Percentiles rank a stretch among this genome's conserved stretches.
These are phyloP conservation scores for Phataginus tetradactyla DNA, from an alignment of 2,797 vertebrate species.

Conservation along the genomic window DNA sequence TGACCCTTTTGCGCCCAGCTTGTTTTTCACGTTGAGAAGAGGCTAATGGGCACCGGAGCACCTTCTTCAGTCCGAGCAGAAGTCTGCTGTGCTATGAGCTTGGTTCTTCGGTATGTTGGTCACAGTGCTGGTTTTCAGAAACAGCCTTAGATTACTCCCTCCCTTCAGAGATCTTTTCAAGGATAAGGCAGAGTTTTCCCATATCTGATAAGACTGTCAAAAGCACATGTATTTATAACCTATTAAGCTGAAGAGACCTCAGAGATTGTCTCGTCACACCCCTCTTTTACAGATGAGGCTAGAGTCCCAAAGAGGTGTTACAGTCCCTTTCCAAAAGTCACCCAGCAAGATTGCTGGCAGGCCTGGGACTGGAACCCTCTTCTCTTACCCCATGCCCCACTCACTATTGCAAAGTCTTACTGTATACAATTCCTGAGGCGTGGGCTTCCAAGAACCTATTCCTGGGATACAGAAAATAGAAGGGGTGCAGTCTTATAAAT, in stretches of 20 bases:
- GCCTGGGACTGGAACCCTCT: neutral
- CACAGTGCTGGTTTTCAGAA: neutral
- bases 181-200: neutral
- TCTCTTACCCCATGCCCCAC: neutral
- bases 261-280: neutral
- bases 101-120: neutral
- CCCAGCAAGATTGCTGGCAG: neutral
- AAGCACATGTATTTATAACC: neutral
- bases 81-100: neutral
- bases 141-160: neutral
- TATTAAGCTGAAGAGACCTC: neutral
- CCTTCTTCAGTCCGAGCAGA: neutral
- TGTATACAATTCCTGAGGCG: accelerated
- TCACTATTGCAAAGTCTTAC: neutral
- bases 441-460: neutral
- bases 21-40: neutral
- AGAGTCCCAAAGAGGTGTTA: neutral
- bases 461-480: neutral
- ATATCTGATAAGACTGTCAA: neutral
- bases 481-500: neutral
- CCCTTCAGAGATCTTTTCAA: neutral
- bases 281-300: neutral
- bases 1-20: neutral
- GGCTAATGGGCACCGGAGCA: neutral
- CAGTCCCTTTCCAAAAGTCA: neutral